Conservation (phyloP, 2,888 invertebrate genomes). For the Trichopoda pennipes region DNA sequence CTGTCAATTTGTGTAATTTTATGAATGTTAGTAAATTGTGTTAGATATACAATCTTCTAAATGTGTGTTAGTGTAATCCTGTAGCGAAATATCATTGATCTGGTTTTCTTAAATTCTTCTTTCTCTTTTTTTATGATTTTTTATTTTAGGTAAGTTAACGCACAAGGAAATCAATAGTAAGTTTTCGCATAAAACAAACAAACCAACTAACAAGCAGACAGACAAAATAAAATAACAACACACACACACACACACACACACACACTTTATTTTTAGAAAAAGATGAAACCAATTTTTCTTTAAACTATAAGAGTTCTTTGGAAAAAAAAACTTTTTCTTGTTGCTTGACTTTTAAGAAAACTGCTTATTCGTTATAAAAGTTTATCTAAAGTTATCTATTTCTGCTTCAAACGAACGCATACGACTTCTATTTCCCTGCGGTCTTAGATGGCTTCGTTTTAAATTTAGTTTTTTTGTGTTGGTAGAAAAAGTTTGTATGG, state of each 20-base stretch:
- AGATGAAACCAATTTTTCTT: background rate
- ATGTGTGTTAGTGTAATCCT: slow-evolving; percentile 4
- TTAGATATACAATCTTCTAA: background rate
- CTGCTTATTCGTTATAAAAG: slow-evolving; percentile 16
- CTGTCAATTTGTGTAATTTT: background rate
- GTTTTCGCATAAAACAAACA: slow-evolving; percentile 62
- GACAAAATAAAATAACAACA: background rate
- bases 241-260: background rate
- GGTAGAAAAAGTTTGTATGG: too few species aligned
- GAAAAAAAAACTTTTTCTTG: background rate
- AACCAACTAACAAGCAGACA: too few species aligned
- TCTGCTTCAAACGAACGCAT: background rate
- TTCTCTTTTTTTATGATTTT: slow-evolving; percentile 59
- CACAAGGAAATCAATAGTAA: slow-evolving; percentile 75
- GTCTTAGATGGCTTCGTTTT: background rate
- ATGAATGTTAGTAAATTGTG: slow-evolving; percentile 36
- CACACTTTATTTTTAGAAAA: background rate
- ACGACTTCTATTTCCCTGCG: slow-evolving; percentile 15
- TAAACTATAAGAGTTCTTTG: slow-evolving; percentile 34
- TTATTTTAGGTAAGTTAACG: slow-evolving; percentile 73
- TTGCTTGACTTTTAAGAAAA: slow-evolving; percentile 5
- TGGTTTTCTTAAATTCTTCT: slow-evolving; percentile 54
- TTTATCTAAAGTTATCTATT: background rate
- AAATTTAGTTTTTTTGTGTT: slow-evolving; percentile 8
- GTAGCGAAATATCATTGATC: slow-evolving; percentile 37